Conservation (phyloP, 2,888 invertebrate genomes). For the Portevinia maculata region DNA sequence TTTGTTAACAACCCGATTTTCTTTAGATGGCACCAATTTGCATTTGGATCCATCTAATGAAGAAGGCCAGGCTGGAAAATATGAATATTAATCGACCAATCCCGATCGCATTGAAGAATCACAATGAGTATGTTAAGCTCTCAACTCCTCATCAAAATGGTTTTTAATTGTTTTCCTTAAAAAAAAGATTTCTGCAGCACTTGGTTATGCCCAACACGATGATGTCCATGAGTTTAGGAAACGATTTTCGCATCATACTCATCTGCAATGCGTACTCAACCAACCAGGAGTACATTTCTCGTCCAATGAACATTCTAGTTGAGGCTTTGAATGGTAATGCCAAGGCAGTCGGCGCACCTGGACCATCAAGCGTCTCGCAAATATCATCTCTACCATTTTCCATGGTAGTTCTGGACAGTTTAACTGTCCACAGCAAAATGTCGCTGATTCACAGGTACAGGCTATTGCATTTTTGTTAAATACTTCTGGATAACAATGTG, state of each 20-base stretch:
- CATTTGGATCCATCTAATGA: conserved; percentile 97
- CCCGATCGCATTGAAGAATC: conserved; percentile 91
- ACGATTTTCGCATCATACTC: conserved; percentile 95
- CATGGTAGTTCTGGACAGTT: conserved; percentile 95
- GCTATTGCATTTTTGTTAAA: neutral
- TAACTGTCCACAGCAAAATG: conserved; percentile 98
- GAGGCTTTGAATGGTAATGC: conserved; percentile 91
- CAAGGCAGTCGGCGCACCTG: conserved; percentile 84
- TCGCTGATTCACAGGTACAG: conserved; percentile 86
- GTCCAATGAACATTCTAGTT: conserved; percentile 95
- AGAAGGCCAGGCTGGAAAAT: conserved; percentile 95
- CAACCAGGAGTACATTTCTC: conserved; percentile 93
- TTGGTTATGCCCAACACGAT: conserved; percentile 89
- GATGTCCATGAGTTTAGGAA: conserved; percentile 90
- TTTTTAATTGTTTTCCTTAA: neutral
- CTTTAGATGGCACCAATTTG: conserved; percentile 94
- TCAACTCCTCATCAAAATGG: neutral
- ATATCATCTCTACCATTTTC: conserved; percentile 93
- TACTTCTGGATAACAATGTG: neutral
- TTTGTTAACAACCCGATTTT: neutral
- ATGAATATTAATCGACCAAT: conserved; percentile 90
- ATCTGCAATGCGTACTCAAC: conserved; percentile 98
- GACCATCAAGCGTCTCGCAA: conserved; percentile 83
- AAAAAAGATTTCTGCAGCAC: conserved; percentile 92
- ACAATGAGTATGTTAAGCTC: conserved; percentile 89